These are phyloP conservation scores for Peromyscus aztecus DNA, from an alignment of 2,797 vertebrate species.

Conservation along the genomic window DNA sequence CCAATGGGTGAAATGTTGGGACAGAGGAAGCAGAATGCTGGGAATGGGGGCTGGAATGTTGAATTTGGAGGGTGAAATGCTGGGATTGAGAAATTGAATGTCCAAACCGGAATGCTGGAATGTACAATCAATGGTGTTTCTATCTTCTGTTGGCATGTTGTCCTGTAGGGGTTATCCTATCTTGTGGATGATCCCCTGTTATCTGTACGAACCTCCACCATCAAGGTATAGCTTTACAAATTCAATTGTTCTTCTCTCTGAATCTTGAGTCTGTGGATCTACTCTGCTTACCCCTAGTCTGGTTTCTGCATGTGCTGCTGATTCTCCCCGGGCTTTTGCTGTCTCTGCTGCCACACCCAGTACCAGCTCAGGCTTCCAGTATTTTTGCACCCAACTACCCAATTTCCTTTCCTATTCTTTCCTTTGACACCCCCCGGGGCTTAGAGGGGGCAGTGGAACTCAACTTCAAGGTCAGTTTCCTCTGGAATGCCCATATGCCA, in stretches of 20 bases:
- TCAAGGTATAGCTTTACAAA: conserved; percentile 91
- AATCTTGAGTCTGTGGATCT: conserved; percentile 85
- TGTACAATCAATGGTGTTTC: conserved; percentile 91
- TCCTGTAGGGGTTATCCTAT: conserved; percentile 93
- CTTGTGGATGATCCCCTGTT: conserved; percentile 94
- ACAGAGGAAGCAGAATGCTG: conserved; percentile 66
- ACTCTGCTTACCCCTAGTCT: conserved; percentile 77
- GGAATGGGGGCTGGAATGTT: conserved; percentile 62
- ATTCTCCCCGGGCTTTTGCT: conserved; percentile 53
- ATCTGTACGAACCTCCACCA: conserved; percentile 92
- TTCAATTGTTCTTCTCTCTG: conserved; percentile 87
- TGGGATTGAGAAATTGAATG: conserved; percentile 80
- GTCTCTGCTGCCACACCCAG: conserved; percentile 9
- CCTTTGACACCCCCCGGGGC: conserved; percentile 28
- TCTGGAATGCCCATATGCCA: conserved; percentile 1
- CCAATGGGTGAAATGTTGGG: conserved; percentile 39
- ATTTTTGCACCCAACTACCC: conserved; percentile 13
- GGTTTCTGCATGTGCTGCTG: conserved; percentile 80
- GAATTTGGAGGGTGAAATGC: conserved; percentile 74
- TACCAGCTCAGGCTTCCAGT: conserved; percentile 53
- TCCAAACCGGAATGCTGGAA: conserved; percentile 87
- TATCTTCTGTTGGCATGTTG: conserved; percentile 93
- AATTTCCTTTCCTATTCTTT: conserved; percentile 38
- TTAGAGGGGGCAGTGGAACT: conserved; percentile 71
- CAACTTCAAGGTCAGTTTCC: conserved; percentile 70